Percentiles rank a stretch among this genome's conserved stretches.
Evolutionary conservation across 2,888 invertebrate genomes (phyloP).

Genomic region (Omphaloscelis lunosa): DNA sequence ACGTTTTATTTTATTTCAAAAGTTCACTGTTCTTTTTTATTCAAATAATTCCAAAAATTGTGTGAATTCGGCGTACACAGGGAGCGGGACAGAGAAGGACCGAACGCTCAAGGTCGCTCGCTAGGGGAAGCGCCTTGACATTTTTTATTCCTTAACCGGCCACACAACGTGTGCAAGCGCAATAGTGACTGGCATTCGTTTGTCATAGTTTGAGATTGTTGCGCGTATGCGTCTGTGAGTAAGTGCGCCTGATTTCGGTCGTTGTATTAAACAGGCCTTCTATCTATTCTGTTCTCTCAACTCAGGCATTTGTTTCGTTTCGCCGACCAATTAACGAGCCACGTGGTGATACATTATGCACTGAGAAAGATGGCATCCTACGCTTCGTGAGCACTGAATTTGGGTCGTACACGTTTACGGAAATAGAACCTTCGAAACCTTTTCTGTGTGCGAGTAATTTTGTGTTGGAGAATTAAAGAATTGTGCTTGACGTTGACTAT

Average conservation of each 20-base stretch:
- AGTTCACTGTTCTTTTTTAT: no score
- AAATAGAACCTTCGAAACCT: slow-evolving; percentile 60
- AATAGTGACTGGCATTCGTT: background rate
- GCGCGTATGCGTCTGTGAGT: no score
- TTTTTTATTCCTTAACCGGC: no score
- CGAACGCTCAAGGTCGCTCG: no score
- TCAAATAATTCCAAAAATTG: no score
- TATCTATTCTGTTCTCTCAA: slow-evolving; percentile 2
- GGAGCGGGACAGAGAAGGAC: no score
- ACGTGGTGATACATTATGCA: slow-evolving; percentile 75
- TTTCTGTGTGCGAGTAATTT: slow-evolving; percentile 47
- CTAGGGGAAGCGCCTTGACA: no score
- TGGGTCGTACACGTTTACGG: slow-evolving; percentile 60
- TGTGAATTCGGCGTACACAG: no score
- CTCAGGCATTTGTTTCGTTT: slow-evolving; percentile 66
- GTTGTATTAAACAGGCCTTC: background rate
- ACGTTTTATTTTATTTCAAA: no score
- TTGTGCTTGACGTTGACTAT: slow-evolving; percentile 24
- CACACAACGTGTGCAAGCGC: background rate
- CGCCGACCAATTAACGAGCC: slow-evolving; percentile 74
- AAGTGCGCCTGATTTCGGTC: background rate
- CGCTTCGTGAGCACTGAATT: slow-evolving; percentile 64
- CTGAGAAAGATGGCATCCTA: slow-evolving; percentile 66
- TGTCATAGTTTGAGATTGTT: no score
- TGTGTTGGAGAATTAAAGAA: slow-evolving; percentile 44